These are phyloP conservation scores for Rugalucina vietnamica DNA, from an alignment of 2,888 invertebrate species.

Conservation along the genomic window DNA sequence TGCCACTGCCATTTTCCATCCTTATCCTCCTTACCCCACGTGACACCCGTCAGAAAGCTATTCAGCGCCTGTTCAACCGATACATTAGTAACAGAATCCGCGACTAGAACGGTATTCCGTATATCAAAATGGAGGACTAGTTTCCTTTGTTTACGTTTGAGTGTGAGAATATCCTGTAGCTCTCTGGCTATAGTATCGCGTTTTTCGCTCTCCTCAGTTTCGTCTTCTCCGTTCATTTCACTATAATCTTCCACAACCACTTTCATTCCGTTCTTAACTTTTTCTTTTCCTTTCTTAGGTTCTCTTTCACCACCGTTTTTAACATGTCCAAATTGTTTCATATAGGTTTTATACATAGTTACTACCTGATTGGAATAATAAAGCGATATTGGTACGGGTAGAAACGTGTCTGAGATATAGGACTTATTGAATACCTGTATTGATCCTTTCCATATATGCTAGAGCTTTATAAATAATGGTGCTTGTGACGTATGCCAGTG, in stretches of 20 bases:
- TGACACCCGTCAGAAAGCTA: conserved; percentile 82
- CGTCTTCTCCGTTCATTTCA: conserved; percentile 8
- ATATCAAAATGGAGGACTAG: conserved; percentile 83
- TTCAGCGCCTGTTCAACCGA: conserved; percentile 83
- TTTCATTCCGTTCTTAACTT: not conserved
- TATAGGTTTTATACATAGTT: conserved; percentile 52
- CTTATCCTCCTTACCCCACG: conserved; percentile 78
- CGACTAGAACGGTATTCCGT: conserved; percentile 83
- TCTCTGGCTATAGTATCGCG: conserved; percentile 41
- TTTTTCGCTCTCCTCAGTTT: not conserved
- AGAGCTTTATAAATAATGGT: not conserved
- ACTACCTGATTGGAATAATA: not conserved
- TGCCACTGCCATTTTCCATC: conserved; percentile 79
- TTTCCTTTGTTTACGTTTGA: conserved; percentile 71
- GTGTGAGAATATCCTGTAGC: conserved; percentile 25
- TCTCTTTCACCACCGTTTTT: not conserved
- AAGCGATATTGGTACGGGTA: conserved; percentile 29
- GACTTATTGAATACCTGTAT: conserved; percentile 8
- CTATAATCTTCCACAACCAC: not conserved
- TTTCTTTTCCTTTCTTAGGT: not conserved
- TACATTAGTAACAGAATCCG: conserved; percentile 81
- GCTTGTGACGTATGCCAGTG: not conserved
- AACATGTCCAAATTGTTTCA: conserved; percentile 36
- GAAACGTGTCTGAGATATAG: conserved; percentile 33
- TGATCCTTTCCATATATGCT: not conserved